Evolutionary conservation across 2,888 invertebrate genomes (phyloP).

Genomic region (Theretra japonica): DNA sequence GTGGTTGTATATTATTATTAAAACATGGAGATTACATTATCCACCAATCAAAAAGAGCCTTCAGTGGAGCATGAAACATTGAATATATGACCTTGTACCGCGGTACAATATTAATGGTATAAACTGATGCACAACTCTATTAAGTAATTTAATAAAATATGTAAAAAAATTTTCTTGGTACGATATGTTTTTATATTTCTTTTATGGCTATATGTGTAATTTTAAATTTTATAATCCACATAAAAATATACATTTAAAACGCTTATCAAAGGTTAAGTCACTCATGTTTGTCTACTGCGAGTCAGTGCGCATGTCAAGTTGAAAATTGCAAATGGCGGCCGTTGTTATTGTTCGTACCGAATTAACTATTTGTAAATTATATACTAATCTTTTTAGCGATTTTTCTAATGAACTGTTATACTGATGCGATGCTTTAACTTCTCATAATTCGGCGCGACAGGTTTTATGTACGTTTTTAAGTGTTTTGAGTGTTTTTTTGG

Average conservation of each 20-base stretch:
- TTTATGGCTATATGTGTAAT: background rate
- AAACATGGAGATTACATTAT: constrained; percentile 68
- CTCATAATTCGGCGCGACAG: constrained; percentile 78
- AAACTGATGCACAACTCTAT: background rate
- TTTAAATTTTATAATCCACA: background rate
- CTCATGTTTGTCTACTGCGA: constrained; percentile 78
- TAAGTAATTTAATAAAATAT: background rate
- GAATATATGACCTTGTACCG: constrained; percentile 59
- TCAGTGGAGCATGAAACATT: constrained; percentile 74
- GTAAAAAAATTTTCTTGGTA: background rate
- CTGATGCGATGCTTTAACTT: constrained; percentile 82
- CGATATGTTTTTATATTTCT: constrained; percentile 27
- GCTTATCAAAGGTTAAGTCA: constrained; percentile 65
- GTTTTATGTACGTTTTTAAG: constrained; percentile 82
- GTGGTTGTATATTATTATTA: constrained; percentile 56
- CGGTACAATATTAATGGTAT: constrained; percentile 39
- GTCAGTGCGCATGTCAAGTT: constrained; percentile 90
- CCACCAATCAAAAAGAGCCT: constrained; percentile 68
- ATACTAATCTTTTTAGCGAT: constrained; percentile 87
- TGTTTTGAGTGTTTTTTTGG: constrained; percentile 83
- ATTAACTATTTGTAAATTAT: constrained; percentile 88
- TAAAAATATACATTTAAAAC: constrained; percentile 38
- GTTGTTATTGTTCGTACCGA: constrained; percentile 99
- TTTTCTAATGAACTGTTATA: constrained; percentile 84
- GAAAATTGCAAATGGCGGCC: constrained; percentile 99